Evolutionary conservation across 2,113 vertebrate species (phyloP).

Genomic region (Muntiacus muntjak): DNA sequence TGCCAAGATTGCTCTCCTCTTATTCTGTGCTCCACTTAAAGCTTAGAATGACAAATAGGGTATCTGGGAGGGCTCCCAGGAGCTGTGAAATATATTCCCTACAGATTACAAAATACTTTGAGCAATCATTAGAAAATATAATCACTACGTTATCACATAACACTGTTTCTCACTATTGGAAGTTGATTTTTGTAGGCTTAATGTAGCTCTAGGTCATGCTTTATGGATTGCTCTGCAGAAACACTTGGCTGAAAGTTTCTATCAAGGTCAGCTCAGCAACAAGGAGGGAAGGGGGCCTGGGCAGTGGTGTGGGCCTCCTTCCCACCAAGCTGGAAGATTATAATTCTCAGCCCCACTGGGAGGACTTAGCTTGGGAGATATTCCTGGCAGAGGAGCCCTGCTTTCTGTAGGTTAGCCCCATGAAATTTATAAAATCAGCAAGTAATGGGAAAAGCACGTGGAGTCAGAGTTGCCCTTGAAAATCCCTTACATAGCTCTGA

Average conservation of each 20-base stretch:
- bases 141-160: conserved; percentile 48
- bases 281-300: neutral
- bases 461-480: neutral
- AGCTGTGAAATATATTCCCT: conserved; percentile 23
- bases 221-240: conserved; percentile 20
- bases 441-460: neutral
- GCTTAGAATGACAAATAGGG: conserved; percentile 15
- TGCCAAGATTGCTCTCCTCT: conserved; percentile 43
- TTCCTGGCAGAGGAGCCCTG: neutral
- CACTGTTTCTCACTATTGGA: conserved; percentile 40
- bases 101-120: conserved; percentile 42
- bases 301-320: neutral
- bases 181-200: conserved; percentile 54
- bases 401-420: neutral
- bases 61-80: neutral
- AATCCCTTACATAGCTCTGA: neutral
- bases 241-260: neutral
- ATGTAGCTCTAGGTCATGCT: neutral
- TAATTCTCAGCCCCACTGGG: neutral
- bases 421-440: neutral
- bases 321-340: neutral
- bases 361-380: neutral
- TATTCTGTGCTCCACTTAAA: conserved; percentile 69
- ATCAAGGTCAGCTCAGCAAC: neutral
- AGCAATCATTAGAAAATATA: conserved; percentile 58